A percentile compares a stretch with the other conserved stretches of the same genome.
These are phyloP conservation scores for Cephalopterus ornatus DNA, from an alignment of 2,113 vertebrate species.

Conservation along the genomic window DNA sequence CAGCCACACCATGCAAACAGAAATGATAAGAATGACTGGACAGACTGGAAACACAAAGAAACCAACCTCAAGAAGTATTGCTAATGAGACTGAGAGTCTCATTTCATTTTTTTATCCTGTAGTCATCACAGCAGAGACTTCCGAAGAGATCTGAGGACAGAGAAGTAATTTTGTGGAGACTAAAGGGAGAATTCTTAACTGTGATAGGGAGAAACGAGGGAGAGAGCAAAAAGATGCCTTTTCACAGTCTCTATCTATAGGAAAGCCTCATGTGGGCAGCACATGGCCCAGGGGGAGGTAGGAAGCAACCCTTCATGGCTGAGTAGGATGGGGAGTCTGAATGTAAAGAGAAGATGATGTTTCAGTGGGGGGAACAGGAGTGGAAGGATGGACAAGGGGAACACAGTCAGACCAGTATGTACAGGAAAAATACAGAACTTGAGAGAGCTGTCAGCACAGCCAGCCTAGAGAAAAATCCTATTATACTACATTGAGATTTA, in stretches of 20 bases:
- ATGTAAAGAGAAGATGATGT: accelerated
- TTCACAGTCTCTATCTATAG: background rate
- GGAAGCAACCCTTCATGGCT: background rate
- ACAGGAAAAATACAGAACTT: background rate
- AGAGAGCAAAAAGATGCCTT: background rate
- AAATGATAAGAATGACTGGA: accelerated
- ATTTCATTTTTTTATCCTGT: no score
- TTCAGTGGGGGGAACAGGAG: background rate
- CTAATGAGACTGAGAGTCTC: background rate
- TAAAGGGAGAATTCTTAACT: background rate
- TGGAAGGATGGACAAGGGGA: background rate
- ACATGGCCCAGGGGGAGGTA: background rate
- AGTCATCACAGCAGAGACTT: background rate
- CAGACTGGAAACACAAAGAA: background rate
- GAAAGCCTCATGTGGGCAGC: background rate
- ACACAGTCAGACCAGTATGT: background rate
- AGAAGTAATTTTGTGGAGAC: background rate
- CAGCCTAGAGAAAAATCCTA: background rate
- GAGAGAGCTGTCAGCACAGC: background rate
- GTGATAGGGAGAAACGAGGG: background rate
- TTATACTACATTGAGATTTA: background rate
- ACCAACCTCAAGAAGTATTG: background rate
- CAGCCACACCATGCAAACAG: background rate
- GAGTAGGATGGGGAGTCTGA: background rate
- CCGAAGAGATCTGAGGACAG: background rate